Evolutionary conservation across 2,113 vertebrate species (phyloP).

Genomic region (Hyla sarda): DNA sequence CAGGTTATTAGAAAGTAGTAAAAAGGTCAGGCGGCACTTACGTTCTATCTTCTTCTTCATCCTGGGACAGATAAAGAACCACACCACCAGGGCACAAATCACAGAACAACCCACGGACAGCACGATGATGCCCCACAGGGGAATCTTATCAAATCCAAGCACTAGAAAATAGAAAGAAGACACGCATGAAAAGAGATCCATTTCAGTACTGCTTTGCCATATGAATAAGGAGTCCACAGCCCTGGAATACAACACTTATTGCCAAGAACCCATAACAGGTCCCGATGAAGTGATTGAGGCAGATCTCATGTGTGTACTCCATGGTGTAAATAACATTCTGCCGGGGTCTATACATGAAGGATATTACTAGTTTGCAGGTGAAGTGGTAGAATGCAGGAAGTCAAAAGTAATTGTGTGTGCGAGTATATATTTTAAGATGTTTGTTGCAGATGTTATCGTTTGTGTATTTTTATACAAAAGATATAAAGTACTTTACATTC

Average conservation of each 20-base stretch:
- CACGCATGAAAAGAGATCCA: slow-evolving; percentile 73
- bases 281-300: background rate
- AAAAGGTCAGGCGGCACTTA: slow-evolving; percentile 71
- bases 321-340: background rate
- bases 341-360: background rate
- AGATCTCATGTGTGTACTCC: background rate
- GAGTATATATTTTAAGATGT: too few species aligned
- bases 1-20: too few species aligned
- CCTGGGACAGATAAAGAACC: slow-evolving; percentile 90
- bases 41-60: slow-evolving; percentile 93
- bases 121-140: slow-evolving; percentile 89
- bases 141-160: slow-evolving; percentile 91
- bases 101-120: slow-evolving; percentile 85
- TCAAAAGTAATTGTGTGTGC: too few species aligned
- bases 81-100: slow-evolving; percentile 86
- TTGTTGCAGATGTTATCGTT: too few species aligned
- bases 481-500: too few species aligned
- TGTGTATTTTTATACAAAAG: too few species aligned
- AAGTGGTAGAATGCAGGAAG: too few species aligned
- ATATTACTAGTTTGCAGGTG: too few species aligned
- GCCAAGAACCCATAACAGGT: background rate
- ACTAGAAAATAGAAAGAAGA: slow-evolving; percentile 81
- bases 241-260: background rate
- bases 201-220: slow-evolving; percentile 63
- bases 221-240: background rate